These are phyloP conservation scores for Torymus tubicola DNA, from an alignment of 2,888 invertebrate genomes.

Conservation along the genomic window DNA sequence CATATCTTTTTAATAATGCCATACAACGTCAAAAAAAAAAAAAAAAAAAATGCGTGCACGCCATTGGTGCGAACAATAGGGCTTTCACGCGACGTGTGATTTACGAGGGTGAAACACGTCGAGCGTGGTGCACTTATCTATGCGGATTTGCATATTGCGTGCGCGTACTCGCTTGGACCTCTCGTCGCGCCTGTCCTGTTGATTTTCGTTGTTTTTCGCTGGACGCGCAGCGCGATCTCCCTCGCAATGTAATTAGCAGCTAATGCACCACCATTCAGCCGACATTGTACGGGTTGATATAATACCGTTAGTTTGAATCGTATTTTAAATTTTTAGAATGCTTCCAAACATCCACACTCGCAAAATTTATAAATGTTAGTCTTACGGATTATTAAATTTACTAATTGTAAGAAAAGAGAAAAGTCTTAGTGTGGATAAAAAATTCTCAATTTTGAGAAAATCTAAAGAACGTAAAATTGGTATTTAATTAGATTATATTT, in stretches of 20 bases:
- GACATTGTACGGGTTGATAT: background rate
- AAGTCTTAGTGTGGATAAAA: no score
- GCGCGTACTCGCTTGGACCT: slow-evolving; percentile 44
- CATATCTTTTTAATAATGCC: no score
- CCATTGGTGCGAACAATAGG: slow-evolving; percentile 34
- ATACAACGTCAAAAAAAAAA: no score
- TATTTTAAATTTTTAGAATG: no score
- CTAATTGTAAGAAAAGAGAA: no score
- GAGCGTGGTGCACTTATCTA: slow-evolving; percentile 61
- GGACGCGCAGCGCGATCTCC: background rate
- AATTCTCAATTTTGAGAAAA: no score
- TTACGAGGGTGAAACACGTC: slow-evolving; percentile 61
- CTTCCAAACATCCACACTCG: no score
- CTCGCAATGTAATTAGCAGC: slow-evolving; percentile 40
- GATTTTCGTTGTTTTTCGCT: background rate
- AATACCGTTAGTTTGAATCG: background rate
- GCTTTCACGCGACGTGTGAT: slow-evolving; percentile 59
- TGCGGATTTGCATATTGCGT: slow-evolving; percentile 71
- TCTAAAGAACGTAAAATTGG: no score
- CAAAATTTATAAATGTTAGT: no score
- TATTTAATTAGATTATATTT: no score
- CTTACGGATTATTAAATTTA: no score
- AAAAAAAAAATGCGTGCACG: slow-evolving; percentile 27
- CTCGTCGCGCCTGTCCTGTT: slow-evolving; percentile 11
- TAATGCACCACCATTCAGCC: slow-evolving; percentile 16